Base-by-base conservation (phyloP, 2,113 vertebrate species). In the Xiphorhynchus elegans region DNA sequence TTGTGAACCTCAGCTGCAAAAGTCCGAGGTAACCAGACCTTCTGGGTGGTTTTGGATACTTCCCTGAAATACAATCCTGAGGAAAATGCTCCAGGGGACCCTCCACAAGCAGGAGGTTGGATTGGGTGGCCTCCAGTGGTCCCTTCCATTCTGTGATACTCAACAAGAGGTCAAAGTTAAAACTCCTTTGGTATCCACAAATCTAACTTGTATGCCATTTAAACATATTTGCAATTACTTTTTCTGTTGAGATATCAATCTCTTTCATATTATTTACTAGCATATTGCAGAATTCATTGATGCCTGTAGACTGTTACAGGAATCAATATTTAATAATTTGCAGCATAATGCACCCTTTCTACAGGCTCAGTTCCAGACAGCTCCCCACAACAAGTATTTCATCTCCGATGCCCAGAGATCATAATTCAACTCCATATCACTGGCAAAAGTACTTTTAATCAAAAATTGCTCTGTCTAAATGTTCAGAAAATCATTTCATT, bases 301-400 rank as follows among this genome's bases (percentile, higher is more conserved):
- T 81, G 90, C 39, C 68, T 93, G 85, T 55, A 94, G 88, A 80
- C 42, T 39, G 55, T n/a, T 92, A 84, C 1, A 39, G 73, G 78
- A 93, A 96, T 96, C 95, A 86, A 86, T 93, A 95, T 69, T 84
- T 92, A 88, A 95, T 96, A 88, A 94, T 93, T 92, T 93, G 76
- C 85, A 92, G 90, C 29, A 94, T 86, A 84, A 96, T 81, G 39
- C 60, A 83, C 50, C 82, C 88, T 95, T 85, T 78, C 78, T 60
- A 52, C 4, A 60, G 80, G 59, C 79, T 78, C 21, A 21, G 64
- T 60, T 95, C 85, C 93, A 95, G 73, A 94, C 46, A 93, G 64
- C 85, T 94, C 56, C 44, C 33, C 0, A 0, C 89, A 95, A 91
- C 64, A 88, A 63, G 75, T 70, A 56, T 86, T 95, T 86, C 80